phyloP scores from a whole-genome alignment of 2,797 vertebrate genomes.

The Pitangus sulphuratus region DNA sequence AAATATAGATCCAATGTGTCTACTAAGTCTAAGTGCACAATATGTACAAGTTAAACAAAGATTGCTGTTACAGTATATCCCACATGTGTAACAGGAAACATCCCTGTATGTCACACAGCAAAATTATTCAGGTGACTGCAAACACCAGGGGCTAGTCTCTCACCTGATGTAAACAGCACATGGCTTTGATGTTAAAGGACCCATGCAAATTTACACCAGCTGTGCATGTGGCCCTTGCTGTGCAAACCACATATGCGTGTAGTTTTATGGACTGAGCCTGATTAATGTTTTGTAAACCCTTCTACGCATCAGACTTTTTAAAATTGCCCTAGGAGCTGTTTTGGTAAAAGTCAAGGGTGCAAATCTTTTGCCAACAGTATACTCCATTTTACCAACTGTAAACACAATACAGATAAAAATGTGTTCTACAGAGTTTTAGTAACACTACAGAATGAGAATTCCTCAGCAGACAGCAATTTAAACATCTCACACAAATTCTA shows the following conservation, averaged over 20 bases:
- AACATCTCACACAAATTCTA: neutral
- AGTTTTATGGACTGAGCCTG: constrained; percentile 67
- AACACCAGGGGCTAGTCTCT: constrained; percentile 67
- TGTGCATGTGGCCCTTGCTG: constrained; percentile 53
- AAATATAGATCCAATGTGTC: neutral
- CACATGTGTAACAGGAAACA: constrained; percentile 64
- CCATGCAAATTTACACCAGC: constrained; percentile 61
- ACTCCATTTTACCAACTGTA: neutral
- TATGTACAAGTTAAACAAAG: neutral
- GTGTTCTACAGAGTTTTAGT: neutral
- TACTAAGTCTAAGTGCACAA: neutral
- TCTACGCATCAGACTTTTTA: constrained; percentile 27
- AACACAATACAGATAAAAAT: neutral
- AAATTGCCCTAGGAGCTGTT: constrained; percentile 4
- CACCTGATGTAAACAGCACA: constrained; percentile 58
- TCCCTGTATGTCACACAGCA: constrained; percentile 48
- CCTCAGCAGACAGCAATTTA: neutral
- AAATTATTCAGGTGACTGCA: constrained; percentile 70
- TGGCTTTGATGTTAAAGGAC: constrained; percentile 64
- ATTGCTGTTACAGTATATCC: constrained; percentile 21
- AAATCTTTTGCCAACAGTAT: neutral
- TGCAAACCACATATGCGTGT: constrained; percentile 53
- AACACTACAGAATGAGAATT: neutral
- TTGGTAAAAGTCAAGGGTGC: neutral
- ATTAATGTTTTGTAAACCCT: constrained; percentile 63